phyloP scores from a whole-genome alignment of 2,888 invertebrate species.

The Lutraria lutraria region DNA sequence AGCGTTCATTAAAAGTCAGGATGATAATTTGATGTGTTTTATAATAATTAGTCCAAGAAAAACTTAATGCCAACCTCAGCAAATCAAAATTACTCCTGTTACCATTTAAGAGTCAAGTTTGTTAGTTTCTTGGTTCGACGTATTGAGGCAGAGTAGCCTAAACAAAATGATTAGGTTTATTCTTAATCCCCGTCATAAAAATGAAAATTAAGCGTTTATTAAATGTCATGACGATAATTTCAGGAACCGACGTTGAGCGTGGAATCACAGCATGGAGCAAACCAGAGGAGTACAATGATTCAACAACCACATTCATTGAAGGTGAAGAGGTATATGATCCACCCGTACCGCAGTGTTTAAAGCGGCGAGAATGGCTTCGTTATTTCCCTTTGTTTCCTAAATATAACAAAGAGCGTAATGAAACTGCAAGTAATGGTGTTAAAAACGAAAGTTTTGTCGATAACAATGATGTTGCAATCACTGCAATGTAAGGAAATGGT shows the following conservation, averaged over 20 bases:
- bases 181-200: too few relatives aligned
- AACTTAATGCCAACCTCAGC: too few relatives aligned
- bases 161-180: too few relatives aligned
- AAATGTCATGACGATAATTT: too few relatives aligned
- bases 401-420: neutral
- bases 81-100: too few relatives aligned
- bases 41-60: too few relatives aligned
- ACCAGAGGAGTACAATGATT: conserved; percentile 37
- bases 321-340: too few relatives aligned
- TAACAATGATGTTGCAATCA: neutral
- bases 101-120: too few relatives aligned
- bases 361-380: conserved; percentile 33
- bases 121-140: too few relatives aligned
- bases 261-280: conserved; percentile 65
- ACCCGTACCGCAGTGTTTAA: conserved; percentile 39
- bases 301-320: conserved; percentile 36
- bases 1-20: too few relatives aligned
- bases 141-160: too few relatives aligned
- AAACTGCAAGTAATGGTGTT: neutral
- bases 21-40: too few relatives aligned
- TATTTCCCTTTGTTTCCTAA: conserved; percentile 40
- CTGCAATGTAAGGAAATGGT: neutral
- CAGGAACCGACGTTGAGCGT: conserved; percentile 68
- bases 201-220: neutral
- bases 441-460: neutral